Percentiles rank a stretch among this genome's conserved stretches.
These are phyloP conservation scores for Acanthopleura granulata DNA, from an alignment of 2,888 invertebrate species.

Conservation along the genomic window DNA sequence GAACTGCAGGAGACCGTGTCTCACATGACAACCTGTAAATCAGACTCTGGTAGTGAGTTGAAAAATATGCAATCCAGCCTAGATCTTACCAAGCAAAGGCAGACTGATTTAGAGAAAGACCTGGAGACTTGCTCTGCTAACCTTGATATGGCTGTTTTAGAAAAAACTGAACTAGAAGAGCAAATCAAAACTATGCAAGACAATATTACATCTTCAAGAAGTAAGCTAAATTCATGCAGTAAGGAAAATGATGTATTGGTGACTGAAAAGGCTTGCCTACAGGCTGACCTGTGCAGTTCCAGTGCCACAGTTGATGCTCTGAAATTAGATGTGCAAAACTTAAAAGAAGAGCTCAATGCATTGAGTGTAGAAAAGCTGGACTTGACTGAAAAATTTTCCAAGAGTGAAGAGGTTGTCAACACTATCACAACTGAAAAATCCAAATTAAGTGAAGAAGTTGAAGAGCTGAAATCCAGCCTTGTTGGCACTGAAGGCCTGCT, in stretches of 20 bases:
- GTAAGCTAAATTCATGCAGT: slow-evolving; percentile 1
- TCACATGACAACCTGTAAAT: neutral
- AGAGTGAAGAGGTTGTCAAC: slow-evolving; percentile 19
- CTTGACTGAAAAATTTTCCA: neutral
- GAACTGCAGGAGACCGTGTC: neutral
- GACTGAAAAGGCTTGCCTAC: slow-evolving; percentile 4
- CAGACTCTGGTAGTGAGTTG: slow-evolving; percentile 20
- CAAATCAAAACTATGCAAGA: slow-evolving; percentile 21
- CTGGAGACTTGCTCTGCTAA: slow-evolving; percentile 4
- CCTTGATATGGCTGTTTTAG: slow-evolving; percentile 9
- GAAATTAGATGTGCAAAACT: neutral
- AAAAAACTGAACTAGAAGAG: slow-evolving; percentile 17
- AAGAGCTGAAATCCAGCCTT: slow-evolving; percentile 6
- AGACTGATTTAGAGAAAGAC: slow-evolving; percentile 24
- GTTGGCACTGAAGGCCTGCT: slow-evolving; percentile 24
- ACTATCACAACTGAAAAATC: slow-evolving; percentile 24
- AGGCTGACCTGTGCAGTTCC: neutral
- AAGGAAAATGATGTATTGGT: neutral
- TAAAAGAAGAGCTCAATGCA: neutral
- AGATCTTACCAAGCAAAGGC: slow-evolving; percentile 21
- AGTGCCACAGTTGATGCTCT: neutral
- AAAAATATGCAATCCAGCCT: slow-evolving; percentile 15
- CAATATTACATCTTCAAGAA: neutral
- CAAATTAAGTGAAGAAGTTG: slow-evolving; percentile 16
- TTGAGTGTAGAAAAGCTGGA: neutral